Base-by-base conservation (phyloP, 2,888 invertebrate species). In the Acrobasis suavella region DNA sequence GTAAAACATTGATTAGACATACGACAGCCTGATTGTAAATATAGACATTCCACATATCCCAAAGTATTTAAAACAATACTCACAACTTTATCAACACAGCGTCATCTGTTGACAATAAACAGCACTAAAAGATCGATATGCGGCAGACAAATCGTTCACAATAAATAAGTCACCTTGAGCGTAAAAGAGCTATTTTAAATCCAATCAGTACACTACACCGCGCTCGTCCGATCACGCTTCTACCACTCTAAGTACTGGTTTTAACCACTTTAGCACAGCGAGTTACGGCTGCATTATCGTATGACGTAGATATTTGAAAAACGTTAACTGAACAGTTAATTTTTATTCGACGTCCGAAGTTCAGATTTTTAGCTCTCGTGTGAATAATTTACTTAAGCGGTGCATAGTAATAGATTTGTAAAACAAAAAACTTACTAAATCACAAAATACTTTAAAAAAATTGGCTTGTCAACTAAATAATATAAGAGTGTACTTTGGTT, bases 51-150 rank as follows among this genome's bases (percentile, higher is more conserved):
- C 42, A 10, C 42, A 42, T 8, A 42, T 14, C 7, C 42, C 42
- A 42, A 10, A 42, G 10, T 42, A 42, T 42, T 42, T 42, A 10
- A 42, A 42, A 14, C 14, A 10, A 14, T 42, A 42, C 42, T 42
- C 42, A 22, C 50, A n/a, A 32, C 32, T 32, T 32, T 32, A 32
- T 32, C 8, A 50, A 16, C 15, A 50, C 39, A 56, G 10, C 42
- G 56, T 46, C 56, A 42, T 56, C 46, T 56, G 42, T 22, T 16
- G 56, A 42, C 17, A 56, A 16, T 2, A 16, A 56, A 42, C 39
- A n/a, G 42, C 42, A 56, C 56, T 56, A 56, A 22, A 55, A 16
- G 14, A 42, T 56, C 56, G 56, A 56, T 56, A 17, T 6, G 17
- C 9, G 12, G 42, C 9, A 22, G 32, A 55, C 42, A 46, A 46